A percentile compares a stretch with the other conserved stretches of the same genome.
phyloP scores from a whole-genome alignment of 2,797 vertebrate species.

The Hemitrygon akajei region DNA sequence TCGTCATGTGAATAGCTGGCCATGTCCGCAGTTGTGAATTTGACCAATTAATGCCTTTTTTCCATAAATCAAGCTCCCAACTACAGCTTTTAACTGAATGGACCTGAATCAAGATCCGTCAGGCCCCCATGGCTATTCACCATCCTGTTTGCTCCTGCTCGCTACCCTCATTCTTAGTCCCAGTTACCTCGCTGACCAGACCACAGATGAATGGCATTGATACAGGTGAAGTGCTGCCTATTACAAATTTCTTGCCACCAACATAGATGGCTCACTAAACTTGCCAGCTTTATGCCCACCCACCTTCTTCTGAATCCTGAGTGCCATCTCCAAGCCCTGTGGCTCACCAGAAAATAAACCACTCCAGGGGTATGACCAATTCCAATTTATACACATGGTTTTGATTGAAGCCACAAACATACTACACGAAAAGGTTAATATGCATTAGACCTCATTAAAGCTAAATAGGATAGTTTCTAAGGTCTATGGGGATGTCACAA shows the following conservation, averaged over 20 bases:
- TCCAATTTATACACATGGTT: conserved; percentile 23
- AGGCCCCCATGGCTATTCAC: conserved; percentile 24
- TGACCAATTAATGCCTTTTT: conserved; percentile 6
- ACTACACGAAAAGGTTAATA: not conserved
- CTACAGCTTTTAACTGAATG: not conserved
- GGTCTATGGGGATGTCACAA: not conserved
- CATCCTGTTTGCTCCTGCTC: conserved; percentile 1
- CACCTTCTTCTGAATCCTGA: not conserved
- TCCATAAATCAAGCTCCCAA: not conserved
- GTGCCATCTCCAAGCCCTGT: conserved; percentile 6
- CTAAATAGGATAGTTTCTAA: not conserved
- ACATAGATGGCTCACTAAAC: not conserved
- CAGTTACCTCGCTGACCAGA: conserved; percentile 1
- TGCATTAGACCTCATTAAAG: not conserved
- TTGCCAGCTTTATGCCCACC: conserved; percentile 29
- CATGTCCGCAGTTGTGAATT: not conserved
- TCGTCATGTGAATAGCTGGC: not conserved
- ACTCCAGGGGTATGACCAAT: not conserved
- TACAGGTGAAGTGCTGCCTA: not conserved
- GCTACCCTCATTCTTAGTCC: not conserved
- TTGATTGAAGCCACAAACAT: conserved; percentile 25
- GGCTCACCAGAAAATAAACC: conserved; percentile 34
- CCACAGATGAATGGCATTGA: not conserved
- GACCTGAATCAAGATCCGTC: conserved; percentile 8
- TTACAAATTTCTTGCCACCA: not conserved